Evolutionary conservation across 1,140 invertebrate species (phyloP), one percentile per base, ranked within the genome.

Genomic region (Dendrolimus kikuchii): DNA sequence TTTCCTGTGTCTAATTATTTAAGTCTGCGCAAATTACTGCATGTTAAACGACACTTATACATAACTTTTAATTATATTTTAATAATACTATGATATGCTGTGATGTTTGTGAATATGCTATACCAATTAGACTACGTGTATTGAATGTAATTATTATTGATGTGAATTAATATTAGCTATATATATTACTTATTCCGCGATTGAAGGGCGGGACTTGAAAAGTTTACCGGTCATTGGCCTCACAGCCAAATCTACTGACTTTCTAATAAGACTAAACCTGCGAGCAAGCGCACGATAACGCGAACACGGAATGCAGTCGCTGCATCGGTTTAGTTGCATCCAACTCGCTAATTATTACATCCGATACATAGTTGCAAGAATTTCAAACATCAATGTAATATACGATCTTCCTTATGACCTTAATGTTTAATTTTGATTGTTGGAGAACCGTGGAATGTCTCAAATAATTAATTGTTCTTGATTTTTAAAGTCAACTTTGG

Each of bases 181-280:
- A 40, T 37, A 7, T 62, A 59, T 62, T 76, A 75, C 62, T 67
- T 65, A 63, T 67, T 71, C 55, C 57, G 62, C 66, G 68, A 77
- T 74, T 75, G 65, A 70, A 76, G 74, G 72, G 74, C 71, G 67
- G 68, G 67, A 59, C 64, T 69, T 64, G 57, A 66, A 58, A 78
- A 72, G 65, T 73, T 72, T 78, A 68, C 65, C 71, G 79, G 81
- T 81, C 81, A 65, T 64, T 64, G 78, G 66, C 79, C 81, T 59
- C 69, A 52, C 59, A 68, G 66, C 72, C 76, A 62, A 85, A 85
- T 82, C 73, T 78, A 74, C 66, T 64, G 55, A 82, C 81, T 83
- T 85, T 82, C 79, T 85, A 85, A 85, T 77, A 71, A 71, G 69
- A 78, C 71, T 82, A 76, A 73, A 77, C 67, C 64, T 56, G 55